Percentiles rank a stretch among this genome's conserved stretches.
Evolutionary conservation across 2,113 vertebrate genomes (phyloP).

Genomic region (Macquaria australasica): DNA sequence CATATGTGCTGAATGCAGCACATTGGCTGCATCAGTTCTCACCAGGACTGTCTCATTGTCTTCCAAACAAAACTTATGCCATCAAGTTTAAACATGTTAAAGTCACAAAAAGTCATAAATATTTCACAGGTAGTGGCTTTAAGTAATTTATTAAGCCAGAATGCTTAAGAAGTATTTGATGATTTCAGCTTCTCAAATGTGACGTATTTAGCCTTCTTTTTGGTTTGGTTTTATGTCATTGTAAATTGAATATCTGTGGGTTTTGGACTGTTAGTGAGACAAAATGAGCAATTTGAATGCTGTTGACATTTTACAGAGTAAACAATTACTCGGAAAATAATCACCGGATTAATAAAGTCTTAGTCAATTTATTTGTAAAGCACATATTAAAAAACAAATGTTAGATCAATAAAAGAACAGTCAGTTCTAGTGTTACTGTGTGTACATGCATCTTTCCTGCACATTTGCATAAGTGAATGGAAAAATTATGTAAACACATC

Average conservation of each 20-base stretch:
- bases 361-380: neutral
- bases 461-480: neutral
- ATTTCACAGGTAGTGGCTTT: neutral
- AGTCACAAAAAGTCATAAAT: neutral
- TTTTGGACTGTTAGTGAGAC: neutral
- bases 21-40: neutral
- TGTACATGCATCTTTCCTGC: constrained; percentile 5
- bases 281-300: neutral
- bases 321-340: neutral
- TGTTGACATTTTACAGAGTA: constrained; percentile 1
- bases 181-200: neutral
- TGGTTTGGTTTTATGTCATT: neutral
- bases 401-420: neutral
- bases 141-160: neutral
- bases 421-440: neutral
- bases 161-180: neutral
- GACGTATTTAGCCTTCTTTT: neutral
- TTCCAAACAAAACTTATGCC: neutral
- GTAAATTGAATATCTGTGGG: neutral
- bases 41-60: neutral
- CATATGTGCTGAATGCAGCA: neutral
- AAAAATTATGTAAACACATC: constrained; percentile 18
- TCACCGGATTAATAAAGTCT: neutral
- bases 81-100: neutral
- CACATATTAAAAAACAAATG: neutral